Conservation (phyloP, 2,113 vertebrate genomes). For the Falco punctatus region DNA sequence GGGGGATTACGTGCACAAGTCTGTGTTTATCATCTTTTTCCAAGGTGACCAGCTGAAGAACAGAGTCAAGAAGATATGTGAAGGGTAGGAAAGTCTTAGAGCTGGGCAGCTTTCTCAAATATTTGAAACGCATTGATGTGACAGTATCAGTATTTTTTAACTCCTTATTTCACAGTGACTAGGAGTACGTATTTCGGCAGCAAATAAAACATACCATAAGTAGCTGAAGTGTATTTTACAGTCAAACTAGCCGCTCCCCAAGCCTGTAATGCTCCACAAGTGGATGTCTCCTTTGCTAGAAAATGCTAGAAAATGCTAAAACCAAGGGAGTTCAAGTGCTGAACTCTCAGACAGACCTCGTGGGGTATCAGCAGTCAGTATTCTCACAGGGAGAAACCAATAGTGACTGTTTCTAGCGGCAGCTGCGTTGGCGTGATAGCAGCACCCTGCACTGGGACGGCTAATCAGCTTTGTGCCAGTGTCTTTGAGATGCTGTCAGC, state of each 20-base stretch:
- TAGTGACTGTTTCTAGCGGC: neutral
- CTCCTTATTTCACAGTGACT: neutral
- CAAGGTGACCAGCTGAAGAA: slow-evolving; percentile 98
- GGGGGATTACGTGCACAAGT: slow-evolving; percentile 97
- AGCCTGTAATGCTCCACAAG: neutral
- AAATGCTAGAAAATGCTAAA: neutral
- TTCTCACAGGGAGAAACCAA: neutral
- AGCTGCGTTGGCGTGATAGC: neutral
- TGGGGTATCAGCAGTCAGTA: neutral
- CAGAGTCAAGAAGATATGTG: slow-evolving; percentile 97
- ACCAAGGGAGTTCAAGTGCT: neutral
- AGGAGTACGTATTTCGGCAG: neutral
- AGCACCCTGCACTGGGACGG: neutral
- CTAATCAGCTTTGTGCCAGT: neutral
- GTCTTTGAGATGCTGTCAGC: neutral
- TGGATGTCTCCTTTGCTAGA: neutral
- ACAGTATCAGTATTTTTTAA: neutral
- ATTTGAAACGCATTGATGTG: neutral
- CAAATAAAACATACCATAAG: neutral
- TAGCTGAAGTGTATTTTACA: neutral
- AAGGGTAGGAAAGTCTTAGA: slow-evolving; percentile 81
- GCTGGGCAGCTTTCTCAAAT: neutral
- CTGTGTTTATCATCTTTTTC: slow-evolving; percentile 99
- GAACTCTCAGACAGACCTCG: neutral
- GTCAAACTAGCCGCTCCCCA: neutral